These are phyloP conservation scores for Scolopax rusticola DNA, from an alignment of 2,797 vertebrate species.

Conservation along the genomic window DNA sequence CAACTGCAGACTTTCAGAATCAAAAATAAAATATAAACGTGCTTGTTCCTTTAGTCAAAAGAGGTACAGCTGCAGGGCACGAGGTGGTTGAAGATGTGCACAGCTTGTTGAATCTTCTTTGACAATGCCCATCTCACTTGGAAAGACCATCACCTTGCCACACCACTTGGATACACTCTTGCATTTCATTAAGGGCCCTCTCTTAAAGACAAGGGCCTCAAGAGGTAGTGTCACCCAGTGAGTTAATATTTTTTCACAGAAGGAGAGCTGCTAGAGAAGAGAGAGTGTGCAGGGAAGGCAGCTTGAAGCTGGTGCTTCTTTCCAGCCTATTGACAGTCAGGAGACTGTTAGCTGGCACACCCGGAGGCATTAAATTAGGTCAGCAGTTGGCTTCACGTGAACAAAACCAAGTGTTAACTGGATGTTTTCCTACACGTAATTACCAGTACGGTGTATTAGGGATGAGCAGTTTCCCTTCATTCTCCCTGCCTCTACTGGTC, in stretches of 20 bases:
- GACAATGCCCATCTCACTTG: neutral
- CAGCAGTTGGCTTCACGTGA: neutral
- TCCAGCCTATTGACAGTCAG: neutral
- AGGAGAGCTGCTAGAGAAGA: neutral
- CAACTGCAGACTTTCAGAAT: neutral
- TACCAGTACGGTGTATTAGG: neutral
- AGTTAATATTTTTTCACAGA: neutral
- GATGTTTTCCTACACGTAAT: neutral
- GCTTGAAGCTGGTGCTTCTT: neutral
- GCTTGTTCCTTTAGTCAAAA: neutral
- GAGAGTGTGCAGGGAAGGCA: neutral
- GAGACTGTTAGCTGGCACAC: constrained; percentile 4
- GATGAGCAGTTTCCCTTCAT: neutral
- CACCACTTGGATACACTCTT: neutral
- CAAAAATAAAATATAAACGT: neutral
- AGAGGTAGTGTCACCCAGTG: neutral
- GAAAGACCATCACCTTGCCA: neutral
- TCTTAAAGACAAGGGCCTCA: neutral
- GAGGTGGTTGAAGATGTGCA: neutral
- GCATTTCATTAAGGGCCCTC: neutral
- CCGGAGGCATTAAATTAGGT: neutral
- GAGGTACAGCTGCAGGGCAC: neutral
- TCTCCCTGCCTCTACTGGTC: neutral
- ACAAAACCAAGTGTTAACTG: neutral
- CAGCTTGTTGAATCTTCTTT: neutral